A percentile compares a stretch with the other conserved stretches of the same genome.
These are phyloP conservation scores for Eilema sororculum DNA, from an alignment of 2,888 invertebrate genomes.

Conservation along the genomic window DNA sequence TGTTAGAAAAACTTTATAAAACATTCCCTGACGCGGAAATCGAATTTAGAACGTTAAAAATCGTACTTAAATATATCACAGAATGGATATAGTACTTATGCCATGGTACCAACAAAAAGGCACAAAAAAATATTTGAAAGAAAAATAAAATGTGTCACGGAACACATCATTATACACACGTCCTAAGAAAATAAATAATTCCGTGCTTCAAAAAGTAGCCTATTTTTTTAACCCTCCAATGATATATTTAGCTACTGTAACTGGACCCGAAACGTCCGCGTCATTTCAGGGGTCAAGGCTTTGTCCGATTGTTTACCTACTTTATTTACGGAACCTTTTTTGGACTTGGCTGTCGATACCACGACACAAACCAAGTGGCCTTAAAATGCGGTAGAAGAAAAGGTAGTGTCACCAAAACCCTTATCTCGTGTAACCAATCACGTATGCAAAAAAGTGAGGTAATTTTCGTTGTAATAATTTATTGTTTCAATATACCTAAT, in stretches of 20 bases:
- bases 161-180: background rate
- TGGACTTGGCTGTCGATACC: constrained; percentile 38
- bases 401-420: background rate
- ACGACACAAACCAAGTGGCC: background rate
- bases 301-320: constrained; percentile 43
- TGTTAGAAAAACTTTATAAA: too few relatives aligned
- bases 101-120: too few relatives aligned
- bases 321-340: constrained; percentile 49
- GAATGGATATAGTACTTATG: too few relatives aligned
- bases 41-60: too few relatives aligned
- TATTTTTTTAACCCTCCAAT: constrained; percentile 22
- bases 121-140: background rate
- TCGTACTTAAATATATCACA: too few relatives aligned
- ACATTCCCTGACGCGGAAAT: too few relatives aligned
- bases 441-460: too few relatives aligned
- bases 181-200: background rate
- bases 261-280: constrained; percentile 16
- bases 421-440: background rate
- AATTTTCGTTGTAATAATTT: background rate
- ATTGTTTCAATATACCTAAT: background rate
- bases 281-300: constrained; percentile 48
- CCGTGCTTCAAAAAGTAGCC: background rate
- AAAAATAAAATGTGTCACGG: background rate
- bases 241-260: constrained; percentile 35
- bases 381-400: background rate